Conservation (phyloP, 2,797 vertebrate species). For the Vireo griseus region DNA sequence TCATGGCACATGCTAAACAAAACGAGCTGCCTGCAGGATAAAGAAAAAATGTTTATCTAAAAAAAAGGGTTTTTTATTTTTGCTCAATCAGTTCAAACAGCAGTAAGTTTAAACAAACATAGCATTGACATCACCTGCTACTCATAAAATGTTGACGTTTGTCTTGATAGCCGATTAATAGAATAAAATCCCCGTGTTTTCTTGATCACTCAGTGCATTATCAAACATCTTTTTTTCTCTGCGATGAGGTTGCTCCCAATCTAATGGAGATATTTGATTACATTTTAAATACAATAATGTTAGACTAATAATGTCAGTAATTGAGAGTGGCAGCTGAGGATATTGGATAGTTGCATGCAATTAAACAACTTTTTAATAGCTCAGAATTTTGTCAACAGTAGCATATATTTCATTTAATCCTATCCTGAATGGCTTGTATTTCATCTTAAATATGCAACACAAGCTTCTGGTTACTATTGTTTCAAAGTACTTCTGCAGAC, state of each 20-base stretch:
- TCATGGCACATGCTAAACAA: slow-evolving; percentile 29
- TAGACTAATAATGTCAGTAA: slow-evolving; percentile 34
- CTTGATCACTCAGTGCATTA: background rate
- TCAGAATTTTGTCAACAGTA: slow-evolving; percentile 12
- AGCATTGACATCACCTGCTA: background rate
- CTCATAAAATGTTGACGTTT: slow-evolving; percentile 6
- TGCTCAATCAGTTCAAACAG: slow-evolving; percentile 60
- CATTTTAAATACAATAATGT: background rate
- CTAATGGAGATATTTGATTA: slow-evolving; percentile 46
- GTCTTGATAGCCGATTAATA: slow-evolving; percentile 51
- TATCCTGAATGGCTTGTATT: background rate
- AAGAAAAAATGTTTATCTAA: slow-evolving; percentile 56
- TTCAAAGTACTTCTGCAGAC: slow-evolving; percentile 8
- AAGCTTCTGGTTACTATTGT: background rate
- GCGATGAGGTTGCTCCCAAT: slow-evolving; percentile 28
- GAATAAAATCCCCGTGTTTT: slow-evolving; percentile 40
- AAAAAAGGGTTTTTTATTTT: slow-evolving; percentile 59
- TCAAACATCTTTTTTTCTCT: slow-evolving; percentile 24
- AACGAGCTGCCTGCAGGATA: slow-evolving; percentile 24
- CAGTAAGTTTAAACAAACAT: slow-evolving; percentile 48
- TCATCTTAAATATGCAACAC: background rate
- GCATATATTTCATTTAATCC: background rate
- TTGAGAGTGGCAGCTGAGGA: background rate
- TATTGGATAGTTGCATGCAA: background rate
- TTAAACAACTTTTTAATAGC: background rate